Conservation (phyloP, 2,113 vertebrate species). For the Nibea albiflora region DNA sequence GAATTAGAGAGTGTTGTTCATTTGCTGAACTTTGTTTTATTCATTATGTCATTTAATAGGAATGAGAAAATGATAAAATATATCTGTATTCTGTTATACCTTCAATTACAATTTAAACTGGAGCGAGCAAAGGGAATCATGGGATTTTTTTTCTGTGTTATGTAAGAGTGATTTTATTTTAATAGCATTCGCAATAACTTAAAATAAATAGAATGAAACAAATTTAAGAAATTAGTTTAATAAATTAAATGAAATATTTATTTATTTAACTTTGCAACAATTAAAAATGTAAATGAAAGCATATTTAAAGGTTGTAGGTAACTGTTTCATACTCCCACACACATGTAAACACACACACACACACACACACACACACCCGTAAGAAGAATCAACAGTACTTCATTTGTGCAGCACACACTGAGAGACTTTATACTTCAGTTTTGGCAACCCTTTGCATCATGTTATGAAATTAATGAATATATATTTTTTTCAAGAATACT, state of each 20-base stretch:
- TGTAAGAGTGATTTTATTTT: not conserved
- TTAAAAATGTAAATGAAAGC: too few species aligned
- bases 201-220: too few species aligned
- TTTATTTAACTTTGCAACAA: too few species aligned
- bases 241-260: too few species aligned
- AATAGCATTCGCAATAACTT: not conserved
- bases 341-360: too few species aligned
- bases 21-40: conserved; percentile 16
- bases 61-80: not conserved
- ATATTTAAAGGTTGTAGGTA: too few species aligned
- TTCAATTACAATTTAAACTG: not conserved
- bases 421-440: not conserved
- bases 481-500: not conserved
- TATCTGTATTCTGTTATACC: not conserved
- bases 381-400: too few species aligned
- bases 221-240: too few species aligned
- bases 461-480: not conserved
- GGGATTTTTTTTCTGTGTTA: not conserved
- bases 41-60: not conserved
- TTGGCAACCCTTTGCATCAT: not conserved
- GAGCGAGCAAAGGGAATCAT: not conserved
- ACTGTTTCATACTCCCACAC: too few species aligned
- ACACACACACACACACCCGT: not conserved
- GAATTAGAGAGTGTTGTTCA: conserved; percentile 1
- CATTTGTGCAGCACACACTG: too few species aligned